These are phyloP conservation scores for Acanthis flammea DNA, from an alignment of 2,797 vertebrate genomes.

Conservation along the genomic window DNA sequence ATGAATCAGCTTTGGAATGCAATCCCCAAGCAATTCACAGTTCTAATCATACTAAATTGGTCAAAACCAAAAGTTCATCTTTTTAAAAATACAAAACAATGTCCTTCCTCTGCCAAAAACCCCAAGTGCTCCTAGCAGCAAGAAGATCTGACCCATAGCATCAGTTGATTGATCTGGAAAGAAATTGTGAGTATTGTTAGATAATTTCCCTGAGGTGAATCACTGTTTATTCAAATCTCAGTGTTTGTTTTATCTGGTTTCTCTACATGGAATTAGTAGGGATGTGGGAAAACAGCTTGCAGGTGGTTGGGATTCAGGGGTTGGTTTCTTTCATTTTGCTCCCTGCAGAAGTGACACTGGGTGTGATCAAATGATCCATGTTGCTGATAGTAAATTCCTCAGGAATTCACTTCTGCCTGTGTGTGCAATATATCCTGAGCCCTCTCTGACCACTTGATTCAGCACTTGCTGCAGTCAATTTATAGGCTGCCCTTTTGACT, in stretches of 20 bases:
- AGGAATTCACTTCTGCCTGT: not conserved
- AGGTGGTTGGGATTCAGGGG: not conserved
- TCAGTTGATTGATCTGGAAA: not conserved
- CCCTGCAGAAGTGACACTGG: not conserved
- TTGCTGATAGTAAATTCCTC: not conserved
- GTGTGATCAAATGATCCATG: not conserved
- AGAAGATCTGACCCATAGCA: not conserved
- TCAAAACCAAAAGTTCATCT: not conserved
- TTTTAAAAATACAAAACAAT: not conserved
- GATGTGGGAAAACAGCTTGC: not conserved
- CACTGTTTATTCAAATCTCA: not conserved
- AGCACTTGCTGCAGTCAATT: not conserved
- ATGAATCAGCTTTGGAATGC: not conserved
- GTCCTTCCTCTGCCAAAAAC: not conserved
- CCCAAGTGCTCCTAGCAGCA: not conserved
- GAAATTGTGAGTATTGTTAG: not conserved
- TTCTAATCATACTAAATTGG: not conserved
- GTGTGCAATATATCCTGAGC: not conserved
- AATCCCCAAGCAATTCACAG: not conserved
- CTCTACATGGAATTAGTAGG: not conserved
- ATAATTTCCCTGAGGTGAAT: not conserved
- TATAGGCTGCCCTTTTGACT: slow-evolving; percentile 5
- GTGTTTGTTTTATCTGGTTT: not conserved
- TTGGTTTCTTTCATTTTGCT: not conserved
- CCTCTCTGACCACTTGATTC: not conserved